A percentile compares a stretch with the other conserved stretches of the same genome.
Evolutionary conservation across 2,888 invertebrate genomes (phyloP).

Genomic region (Lordiphosa andalusiaca): DNA sequence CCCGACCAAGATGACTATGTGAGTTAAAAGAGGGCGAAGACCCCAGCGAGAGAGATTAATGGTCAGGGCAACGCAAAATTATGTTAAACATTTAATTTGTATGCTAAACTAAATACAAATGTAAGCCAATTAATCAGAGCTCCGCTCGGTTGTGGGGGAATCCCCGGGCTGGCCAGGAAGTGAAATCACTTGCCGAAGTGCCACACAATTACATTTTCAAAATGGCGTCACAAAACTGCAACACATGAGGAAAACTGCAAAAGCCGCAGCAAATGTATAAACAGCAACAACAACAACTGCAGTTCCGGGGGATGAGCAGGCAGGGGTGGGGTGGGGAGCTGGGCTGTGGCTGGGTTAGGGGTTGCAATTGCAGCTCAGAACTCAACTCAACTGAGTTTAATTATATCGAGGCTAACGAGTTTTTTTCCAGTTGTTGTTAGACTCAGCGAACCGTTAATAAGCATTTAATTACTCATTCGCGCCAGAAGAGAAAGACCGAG

Average conservation of each 20-base stretch:
- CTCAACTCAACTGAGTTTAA: constrained; percentile 53
- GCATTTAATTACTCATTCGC: constrained; percentile 77
- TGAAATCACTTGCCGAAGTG: constrained; percentile 54
- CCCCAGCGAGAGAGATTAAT: constrained; percentile 24
- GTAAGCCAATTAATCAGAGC: constrained; percentile 37
- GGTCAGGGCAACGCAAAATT: constrained; percentile 16
- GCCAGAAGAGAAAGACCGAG: constrained; percentile 26
- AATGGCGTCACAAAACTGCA: constrained; percentile 74
- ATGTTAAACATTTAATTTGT: constrained; percentile 6
- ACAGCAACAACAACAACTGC: constrained; percentile 5
- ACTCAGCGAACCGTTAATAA: constrained; percentile 79
- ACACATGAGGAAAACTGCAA: constrained; percentile 36
- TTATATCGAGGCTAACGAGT: constrained; percentile 70
- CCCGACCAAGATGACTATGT: too few relatives aligned
- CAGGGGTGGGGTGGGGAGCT: constrained; percentile 2
- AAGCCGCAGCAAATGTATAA: constrained; percentile 26
- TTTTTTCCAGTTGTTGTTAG: background rate
- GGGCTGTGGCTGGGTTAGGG: constrained; percentile 5
- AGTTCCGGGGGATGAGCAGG: background rate
- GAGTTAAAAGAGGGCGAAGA: too few relatives aligned
- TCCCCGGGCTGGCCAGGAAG: too few relatives aligned
- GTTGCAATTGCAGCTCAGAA: constrained; percentile 33
- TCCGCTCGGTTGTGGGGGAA: background rate
- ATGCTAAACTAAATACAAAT: constrained; percentile 8
- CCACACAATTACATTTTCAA: constrained; percentile 73